Conservation (phyloP, 2,888 invertebrate species). For the Poecilobothrus nobilitatus region DNA sequence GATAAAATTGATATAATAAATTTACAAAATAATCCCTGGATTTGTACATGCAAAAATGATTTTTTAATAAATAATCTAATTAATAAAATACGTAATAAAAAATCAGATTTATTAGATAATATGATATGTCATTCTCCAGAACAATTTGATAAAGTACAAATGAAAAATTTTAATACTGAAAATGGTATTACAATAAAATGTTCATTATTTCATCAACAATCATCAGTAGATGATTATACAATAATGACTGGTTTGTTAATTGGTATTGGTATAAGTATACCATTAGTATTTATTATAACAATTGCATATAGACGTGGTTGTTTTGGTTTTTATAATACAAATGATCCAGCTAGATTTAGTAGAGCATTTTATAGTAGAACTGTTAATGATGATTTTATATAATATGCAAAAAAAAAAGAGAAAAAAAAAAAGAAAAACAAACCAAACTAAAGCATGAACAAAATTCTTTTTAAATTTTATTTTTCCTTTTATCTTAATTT, state of each 20-base stretch:
- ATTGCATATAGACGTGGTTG: neutral
- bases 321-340: neutral
- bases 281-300: neutral
- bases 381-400: neutral
- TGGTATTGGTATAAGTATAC: neutral
- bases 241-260: neutral
- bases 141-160: neutral
- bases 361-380: slow-evolving; percentile 1
- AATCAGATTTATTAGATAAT: neutral
- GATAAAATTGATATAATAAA: neutral
- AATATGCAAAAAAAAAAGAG: neutral
- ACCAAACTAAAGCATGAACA: no score
- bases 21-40: neutral
- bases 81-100: neutral
- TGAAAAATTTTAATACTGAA: neutral
- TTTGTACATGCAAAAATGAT: neutral
- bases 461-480: no score
- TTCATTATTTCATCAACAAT: no score
- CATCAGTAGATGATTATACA: neutral
- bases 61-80: neutral
- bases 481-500: no score
- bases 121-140: neutral
- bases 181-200: neutral
- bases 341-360: neutral
- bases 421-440: no score